Conservation (phyloP, 2,888 invertebrate genomes). For the Andrena camellia region DNA sequence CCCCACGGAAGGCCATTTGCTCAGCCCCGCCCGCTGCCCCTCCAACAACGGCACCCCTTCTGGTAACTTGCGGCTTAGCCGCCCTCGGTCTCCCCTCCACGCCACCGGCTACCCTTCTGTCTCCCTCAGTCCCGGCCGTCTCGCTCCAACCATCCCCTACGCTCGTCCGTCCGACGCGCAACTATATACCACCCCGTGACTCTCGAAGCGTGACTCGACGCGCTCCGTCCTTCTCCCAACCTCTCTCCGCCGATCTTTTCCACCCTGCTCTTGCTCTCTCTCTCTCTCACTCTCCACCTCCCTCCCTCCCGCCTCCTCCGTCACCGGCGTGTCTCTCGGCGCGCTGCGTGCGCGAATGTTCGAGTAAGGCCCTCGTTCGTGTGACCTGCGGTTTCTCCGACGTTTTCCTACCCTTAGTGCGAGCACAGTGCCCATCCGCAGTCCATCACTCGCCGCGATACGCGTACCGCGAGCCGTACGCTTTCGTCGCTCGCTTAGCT, state of each 20-base stretch:
- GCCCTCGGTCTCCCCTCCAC: slow-evolving; percentile 57
- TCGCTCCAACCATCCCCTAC: slow-evolving; percentile 42
- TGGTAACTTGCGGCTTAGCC: slow-evolving; percentile 69
- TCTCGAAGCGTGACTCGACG: slow-evolving; percentile 61
- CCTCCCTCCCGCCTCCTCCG: slow-evolving; percentile 23
- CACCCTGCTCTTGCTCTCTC: slow-evolving; percentile 6
- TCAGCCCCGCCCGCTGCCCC: slow-evolving; percentile 71
- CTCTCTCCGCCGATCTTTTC: slow-evolving; percentile 40
- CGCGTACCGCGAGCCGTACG: slow-evolving; percentile 52
- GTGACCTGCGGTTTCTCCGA: slow-evolving; percentile 82
- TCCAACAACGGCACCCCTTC: slow-evolving; percentile 67
- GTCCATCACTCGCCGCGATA: slow-evolving; percentile 73
- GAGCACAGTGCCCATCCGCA: slow-evolving; percentile 77
- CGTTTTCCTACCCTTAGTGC: slow-evolving; percentile 78
- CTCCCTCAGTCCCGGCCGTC: slow-evolving; percentile 36
- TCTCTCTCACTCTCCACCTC: slow-evolving; percentile 39
- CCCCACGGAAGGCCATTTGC: slow-evolving; percentile 76
- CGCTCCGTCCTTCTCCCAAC: slow-evolving; percentile 33
- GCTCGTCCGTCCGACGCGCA: slow-evolving; percentile 62
- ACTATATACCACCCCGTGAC: slow-evolving; percentile 69
- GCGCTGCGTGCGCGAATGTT: slow-evolving; percentile 67
- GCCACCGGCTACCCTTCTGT: slow-evolving; percentile 34
- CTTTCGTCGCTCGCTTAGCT: not conserved
- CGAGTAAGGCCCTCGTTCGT: slow-evolving; percentile 72
- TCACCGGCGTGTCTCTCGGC: slow-evolving; percentile 34